A percentile compares a stretch with the other conserved stretches of the same genome.
Conservation (phyloP, 2,888 invertebrate genomes). For the Cryptus viduatorius region DNA sequence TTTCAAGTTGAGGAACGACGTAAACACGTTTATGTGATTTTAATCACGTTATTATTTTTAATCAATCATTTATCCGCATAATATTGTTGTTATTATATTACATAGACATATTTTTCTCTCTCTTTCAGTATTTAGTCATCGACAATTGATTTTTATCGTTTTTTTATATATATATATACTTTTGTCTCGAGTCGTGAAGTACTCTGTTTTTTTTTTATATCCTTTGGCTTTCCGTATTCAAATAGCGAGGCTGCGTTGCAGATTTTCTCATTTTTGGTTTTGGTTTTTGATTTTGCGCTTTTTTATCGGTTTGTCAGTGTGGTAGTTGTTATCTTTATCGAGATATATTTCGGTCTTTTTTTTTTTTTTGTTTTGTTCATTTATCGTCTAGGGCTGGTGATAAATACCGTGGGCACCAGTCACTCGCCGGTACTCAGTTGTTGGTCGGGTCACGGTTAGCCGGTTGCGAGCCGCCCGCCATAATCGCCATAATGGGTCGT, state of each 20-base stretch:
- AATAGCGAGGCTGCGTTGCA: constrained; percentile 74
- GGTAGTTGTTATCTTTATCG: constrained; percentile 76
- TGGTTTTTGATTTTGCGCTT: constrained; percentile 61
- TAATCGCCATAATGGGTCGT: constrained; percentile 81
- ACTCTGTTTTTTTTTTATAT: constrained; percentile 70
- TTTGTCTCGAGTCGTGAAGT: constrained; percentile 67
- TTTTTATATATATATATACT: constrained; percentile 30
- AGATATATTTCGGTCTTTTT: constrained; percentile 73
- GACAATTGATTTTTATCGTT: constrained; percentile 61
- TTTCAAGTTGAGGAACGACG: constrained; percentile 23
- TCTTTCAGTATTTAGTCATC: constrained; percentile 64
- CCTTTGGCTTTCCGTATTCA: constrained; percentile 71
- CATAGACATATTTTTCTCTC: constrained; percentile 53
- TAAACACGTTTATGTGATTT: constrained; percentile 7
- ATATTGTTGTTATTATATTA: constrained; percentile 19
- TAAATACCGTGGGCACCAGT: constrained; percentile 85
- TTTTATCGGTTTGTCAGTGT: constrained; percentile 77
- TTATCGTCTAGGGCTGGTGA: constrained; percentile 85
- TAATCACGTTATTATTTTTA: not conserved
- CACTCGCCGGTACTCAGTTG: constrained; percentile 84
- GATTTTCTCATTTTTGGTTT: constrained; percentile 57
- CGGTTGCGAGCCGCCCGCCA: constrained; percentile 84
- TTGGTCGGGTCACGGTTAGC: constrained; percentile 83
- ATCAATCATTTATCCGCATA: constrained; percentile 48
- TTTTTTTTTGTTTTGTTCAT: constrained; percentile 70